Percentiles rank a stretch among this genome's conserved stretches.
phyloP scores from a whole-genome alignment of 2,797 vertebrate species.

The Darevskia nairensis region DNA sequence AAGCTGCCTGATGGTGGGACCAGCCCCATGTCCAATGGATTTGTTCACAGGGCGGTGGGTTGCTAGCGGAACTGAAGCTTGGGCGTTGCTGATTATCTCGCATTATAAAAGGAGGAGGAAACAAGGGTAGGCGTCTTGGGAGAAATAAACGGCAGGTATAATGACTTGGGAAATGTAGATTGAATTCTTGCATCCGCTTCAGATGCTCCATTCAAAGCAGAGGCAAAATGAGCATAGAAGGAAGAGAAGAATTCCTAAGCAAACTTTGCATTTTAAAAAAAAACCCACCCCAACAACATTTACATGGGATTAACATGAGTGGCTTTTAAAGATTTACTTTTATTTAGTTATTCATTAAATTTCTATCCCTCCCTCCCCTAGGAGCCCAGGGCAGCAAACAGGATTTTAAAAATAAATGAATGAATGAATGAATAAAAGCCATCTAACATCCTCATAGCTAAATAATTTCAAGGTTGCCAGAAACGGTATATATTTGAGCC shows the following conservation, averaged over 20 bases:
- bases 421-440: too few relatives aligned
- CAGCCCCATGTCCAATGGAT: not conserved
- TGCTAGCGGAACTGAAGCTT: not conserved
- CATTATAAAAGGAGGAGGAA: not conserved
- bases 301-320: not conserved
- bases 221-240: not conserved
- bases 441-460: too few relatives aligned
- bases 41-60: not conserved
- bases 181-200: not conserved
- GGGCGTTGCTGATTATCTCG: not conserved
- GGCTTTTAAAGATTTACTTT: not conserved
- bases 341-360: too few relatives aligned
- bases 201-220: not conserved
- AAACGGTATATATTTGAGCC: too few relatives aligned
- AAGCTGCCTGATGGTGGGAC: not conserved
- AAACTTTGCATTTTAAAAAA: not conserved
- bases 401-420: too few relatives aligned
- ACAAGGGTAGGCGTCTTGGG: not conserved
- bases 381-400: too few relatives aligned
- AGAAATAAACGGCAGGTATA: not conserved
- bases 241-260: not conserved
- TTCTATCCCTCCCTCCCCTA: too few relatives aligned
- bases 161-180: not conserved
- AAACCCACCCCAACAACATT: not conserved
- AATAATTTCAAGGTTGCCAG: too few relatives aligned